Evolutionary conservation across 2,797 vertebrate species (phyloP).

Genomic region (Cyprinodon diabolis): DNA sequence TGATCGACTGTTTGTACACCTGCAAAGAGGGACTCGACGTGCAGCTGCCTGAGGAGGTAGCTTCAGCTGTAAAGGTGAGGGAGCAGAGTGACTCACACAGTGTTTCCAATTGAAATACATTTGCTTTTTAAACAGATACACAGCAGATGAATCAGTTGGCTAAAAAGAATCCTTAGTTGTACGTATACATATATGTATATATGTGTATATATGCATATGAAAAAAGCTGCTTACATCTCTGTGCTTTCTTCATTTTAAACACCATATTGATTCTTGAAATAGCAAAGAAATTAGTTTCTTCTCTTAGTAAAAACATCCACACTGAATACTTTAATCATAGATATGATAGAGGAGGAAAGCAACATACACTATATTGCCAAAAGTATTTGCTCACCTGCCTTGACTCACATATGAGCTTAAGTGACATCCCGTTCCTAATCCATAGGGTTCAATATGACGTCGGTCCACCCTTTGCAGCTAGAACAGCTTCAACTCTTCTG

Average conservation of each 20-base stretch:
- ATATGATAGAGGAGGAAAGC: too few relatives aligned
- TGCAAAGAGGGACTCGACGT: conserved; percentile 97
- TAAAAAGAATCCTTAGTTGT: too few relatives aligned
- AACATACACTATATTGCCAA: too few relatives aligned
- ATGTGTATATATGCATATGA: background rate
- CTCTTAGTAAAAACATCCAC: background rate
- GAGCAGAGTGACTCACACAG: background rate
- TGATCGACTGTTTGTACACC: conserved; percentile 97
- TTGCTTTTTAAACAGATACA: background rate
- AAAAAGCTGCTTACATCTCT: background rate
- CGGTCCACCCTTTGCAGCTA: too few relatives aligned
- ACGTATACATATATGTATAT: too few relatives aligned
- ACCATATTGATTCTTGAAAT: background rate
- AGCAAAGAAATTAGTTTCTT: background rate
- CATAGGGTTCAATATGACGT: too few relatives aligned
- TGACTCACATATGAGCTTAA: too few relatives aligned
- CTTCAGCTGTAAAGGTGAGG: conserved; percentile 88
- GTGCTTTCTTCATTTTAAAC: background rate
- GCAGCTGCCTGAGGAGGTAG: conserved; percentile 85
- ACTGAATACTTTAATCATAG: background rate
- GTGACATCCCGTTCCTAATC: too few relatives aligned
- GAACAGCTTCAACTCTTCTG: too few relatives aligned
- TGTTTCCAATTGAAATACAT: background rate
- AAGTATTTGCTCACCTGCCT: too few relatives aligned
- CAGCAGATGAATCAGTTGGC: too few relatives aligned